These are phyloP conservation scores for Antitype chi DNA, from an alignment of 2,888 invertebrate species.

Conservation along the genomic window DNA sequence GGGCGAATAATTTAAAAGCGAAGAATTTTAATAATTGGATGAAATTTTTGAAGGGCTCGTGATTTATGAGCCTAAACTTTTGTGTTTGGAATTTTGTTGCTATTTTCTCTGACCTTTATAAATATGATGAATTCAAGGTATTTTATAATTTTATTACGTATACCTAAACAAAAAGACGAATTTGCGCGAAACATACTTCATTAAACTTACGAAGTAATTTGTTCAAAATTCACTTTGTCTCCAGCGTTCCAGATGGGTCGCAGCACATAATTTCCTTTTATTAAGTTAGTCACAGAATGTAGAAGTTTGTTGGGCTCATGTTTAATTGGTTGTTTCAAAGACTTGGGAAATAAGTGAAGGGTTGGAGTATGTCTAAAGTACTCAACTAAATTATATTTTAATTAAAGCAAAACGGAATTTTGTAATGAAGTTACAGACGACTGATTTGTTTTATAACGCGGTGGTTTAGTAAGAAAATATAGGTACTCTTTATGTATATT, in stretches of 20 bases:
- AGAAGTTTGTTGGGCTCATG: slow-evolving; percentile 84
- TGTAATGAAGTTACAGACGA: slow-evolving; percentile 38
- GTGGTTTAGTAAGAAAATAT: slow-evolving; percentile 1
- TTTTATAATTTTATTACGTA: slow-evolving; percentile 26
- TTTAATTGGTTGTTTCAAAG: slow-evolving; percentile 83
- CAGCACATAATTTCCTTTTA: slow-evolving; percentile 86
- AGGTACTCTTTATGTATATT: not conserved
- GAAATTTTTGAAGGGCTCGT: slow-evolving; percentile 30
- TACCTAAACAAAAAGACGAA: slow-evolving; percentile 61
- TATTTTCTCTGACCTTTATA: slow-evolving; percentile 40
- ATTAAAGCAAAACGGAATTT: slow-evolving; percentile 55
- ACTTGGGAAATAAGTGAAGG: slow-evolving; percentile 76
- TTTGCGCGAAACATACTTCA: slow-evolving; percentile 80
- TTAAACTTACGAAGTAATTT: slow-evolving; percentile 88
- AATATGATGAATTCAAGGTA: slow-evolving; percentile 29
- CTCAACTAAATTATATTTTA: slow-evolving; percentile 61
- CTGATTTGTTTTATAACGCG: slow-evolving; percentile 22
- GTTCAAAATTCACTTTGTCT: slow-evolving; percentile 88
- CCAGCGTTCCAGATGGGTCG: slow-evolving; percentile 85
- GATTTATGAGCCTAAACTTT: slow-evolving; percentile 46
- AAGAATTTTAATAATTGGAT: slow-evolving; percentile 56
- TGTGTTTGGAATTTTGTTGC: slow-evolving; percentile 42
- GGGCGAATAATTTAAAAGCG: slow-evolving; percentile 40
- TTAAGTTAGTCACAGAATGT: slow-evolving; percentile 85
- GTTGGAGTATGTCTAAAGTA: slow-evolving; percentile 63